Evolutionary conservation across 2,888 invertebrate species (phyloP).

Genomic region (Rosalia funebris): DNA sequence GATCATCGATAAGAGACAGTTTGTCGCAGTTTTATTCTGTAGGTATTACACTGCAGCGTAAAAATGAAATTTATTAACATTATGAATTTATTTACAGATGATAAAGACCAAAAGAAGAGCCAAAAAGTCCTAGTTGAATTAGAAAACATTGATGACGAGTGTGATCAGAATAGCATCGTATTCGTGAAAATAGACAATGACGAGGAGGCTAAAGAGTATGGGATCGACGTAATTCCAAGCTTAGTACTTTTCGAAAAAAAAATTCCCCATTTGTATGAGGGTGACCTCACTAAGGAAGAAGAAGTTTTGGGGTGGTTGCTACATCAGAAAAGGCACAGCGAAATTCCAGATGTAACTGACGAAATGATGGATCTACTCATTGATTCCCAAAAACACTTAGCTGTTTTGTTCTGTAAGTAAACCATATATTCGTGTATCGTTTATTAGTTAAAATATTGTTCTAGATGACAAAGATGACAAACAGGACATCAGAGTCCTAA

Average conservation of each 20-base stretch:
- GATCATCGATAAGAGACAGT: conserved; percentile 86
- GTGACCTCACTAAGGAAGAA: conserved; percentile 87
- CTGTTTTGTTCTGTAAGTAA: conserved; percentile 90
- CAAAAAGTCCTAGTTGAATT: conserved; percentile 84
- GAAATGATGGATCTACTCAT: conserved; percentile 94
- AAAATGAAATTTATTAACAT: conserved; percentile 19
- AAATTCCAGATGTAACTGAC: conserved; percentile 92
- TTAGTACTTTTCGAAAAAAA: conserved; percentile 78
- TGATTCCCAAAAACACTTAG: conserved; percentile 81
- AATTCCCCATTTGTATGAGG: conserved; percentile 72
- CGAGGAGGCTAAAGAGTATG: conserved; percentile 89
- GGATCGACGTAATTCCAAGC: conserved; percentile 84
- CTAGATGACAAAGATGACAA: conserved; percentile 90
- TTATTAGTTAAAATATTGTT: conserved; percentile 14
- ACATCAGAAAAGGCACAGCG: conserved; percentile 89
- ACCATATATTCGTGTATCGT: neutral
- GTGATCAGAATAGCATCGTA: conserved; percentile 90
- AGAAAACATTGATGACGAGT: conserved; percentile 94
- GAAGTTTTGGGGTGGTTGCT: conserved; percentile 89
- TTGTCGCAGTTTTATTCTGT: conserved; percentile 93
- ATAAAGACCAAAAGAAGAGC: conserved; percentile 90
- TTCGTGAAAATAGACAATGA: conserved; percentile 92
- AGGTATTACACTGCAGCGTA: conserved; percentile 61
- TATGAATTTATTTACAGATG: conserved; percentile 78
- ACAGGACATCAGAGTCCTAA: conserved; percentile 86